These are phyloP conservation scores for Habroteleia sp. DNA, from an alignment of 2,888 invertebrate genomes.

Conservation along the genomic window DNA sequence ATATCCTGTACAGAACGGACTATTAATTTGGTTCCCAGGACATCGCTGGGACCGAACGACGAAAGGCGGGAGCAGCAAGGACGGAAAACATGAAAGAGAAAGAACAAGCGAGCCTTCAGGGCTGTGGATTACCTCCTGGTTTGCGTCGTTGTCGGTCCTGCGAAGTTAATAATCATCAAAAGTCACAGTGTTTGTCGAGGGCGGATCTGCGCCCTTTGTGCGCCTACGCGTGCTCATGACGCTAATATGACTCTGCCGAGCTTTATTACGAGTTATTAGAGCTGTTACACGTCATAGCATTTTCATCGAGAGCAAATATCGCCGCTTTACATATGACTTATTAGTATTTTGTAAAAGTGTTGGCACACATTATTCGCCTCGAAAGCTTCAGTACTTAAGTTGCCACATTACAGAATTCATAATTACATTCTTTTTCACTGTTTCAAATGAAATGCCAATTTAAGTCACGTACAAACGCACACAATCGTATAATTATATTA, in stretches of 20 bases:
- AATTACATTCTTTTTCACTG: no score
- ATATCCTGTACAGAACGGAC: conserved; percentile 76
- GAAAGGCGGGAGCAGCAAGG: conserved; percentile 54
- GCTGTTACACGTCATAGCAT: conserved; percentile 77
- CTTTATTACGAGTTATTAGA: conserved; percentile 81
- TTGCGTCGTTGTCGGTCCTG: conserved; percentile 71
- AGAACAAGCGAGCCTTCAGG: conserved; percentile 74
- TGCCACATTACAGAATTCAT: no score
- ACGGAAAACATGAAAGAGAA: conserved; percentile 56
- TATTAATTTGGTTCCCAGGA: conserved; percentile 81
- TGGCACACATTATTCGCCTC: no score
- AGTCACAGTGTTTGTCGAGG: conserved; percentile 81
- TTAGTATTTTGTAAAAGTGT: conserved; percentile 51
- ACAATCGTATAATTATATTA: no score
- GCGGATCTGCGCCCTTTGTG: conserved; percentile 78
- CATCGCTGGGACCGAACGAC: conserved; percentile 55
- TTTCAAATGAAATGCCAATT: no score
- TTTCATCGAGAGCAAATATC: conserved; percentile 68
- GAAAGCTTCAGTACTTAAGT: no score
- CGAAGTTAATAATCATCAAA: conserved; percentile 81
- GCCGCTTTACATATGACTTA: conserved; percentile 45
- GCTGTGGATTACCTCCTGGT: conserved; percentile 72
- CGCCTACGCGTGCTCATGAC: conserved; percentile 80
- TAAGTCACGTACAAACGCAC: no score
- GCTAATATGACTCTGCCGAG: conserved; percentile 80